These are phyloP conservation scores for Diarsia mendica DNA, from an alignment of 2,888 invertebrate genomes.

Conservation along the genomic window DNA sequence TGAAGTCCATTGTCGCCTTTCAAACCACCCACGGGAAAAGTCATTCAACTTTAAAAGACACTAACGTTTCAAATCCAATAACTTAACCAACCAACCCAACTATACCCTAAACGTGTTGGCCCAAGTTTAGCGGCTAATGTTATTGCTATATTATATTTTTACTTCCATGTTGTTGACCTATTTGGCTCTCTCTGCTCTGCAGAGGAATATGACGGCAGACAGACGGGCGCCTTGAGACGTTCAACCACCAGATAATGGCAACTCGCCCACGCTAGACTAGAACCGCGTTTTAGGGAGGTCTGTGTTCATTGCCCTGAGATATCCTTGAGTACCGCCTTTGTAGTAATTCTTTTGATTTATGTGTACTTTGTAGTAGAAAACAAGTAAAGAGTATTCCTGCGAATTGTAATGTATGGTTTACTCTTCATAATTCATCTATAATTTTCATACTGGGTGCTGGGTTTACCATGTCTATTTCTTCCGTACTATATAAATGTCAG, in stretches of 20 bases:
- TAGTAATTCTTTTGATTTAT: no score
- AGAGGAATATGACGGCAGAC: conserved; percentile 82
- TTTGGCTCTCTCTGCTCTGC: conserved; percentile 75
- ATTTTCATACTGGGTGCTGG: not conserved
- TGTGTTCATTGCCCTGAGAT: conserved; percentile 49
- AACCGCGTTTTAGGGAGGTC: conserved; percentile 28
- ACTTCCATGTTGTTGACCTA: conserved; percentile 72
- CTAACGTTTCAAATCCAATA: conserved; percentile 8
- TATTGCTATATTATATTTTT: conserved; percentile 49
- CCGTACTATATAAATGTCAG: not conserved
- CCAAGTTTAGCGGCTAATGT: conserved; percentile 36
- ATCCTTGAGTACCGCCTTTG: conserved; percentile 25
- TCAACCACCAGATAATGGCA: conserved; percentile 70
- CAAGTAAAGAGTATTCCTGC: not conserved
- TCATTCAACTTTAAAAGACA: not conserved
- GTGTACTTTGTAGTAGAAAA: no score
- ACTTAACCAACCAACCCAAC: conserved; percentile 7
- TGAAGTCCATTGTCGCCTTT: not conserved
- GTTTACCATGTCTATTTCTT: not conserved
- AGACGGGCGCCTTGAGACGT: conserved; percentile 80
- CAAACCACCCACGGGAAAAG: not conserved
- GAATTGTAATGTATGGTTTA: not conserved
- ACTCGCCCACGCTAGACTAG: conserved; percentile 67
- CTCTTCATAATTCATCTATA: not conserved
- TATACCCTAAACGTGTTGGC: conserved; percentile 35